These are phyloP conservation scores for Bradypodion pumilum DNA, from an alignment of 2,797 vertebrate species.

Conservation along the genomic window DNA sequence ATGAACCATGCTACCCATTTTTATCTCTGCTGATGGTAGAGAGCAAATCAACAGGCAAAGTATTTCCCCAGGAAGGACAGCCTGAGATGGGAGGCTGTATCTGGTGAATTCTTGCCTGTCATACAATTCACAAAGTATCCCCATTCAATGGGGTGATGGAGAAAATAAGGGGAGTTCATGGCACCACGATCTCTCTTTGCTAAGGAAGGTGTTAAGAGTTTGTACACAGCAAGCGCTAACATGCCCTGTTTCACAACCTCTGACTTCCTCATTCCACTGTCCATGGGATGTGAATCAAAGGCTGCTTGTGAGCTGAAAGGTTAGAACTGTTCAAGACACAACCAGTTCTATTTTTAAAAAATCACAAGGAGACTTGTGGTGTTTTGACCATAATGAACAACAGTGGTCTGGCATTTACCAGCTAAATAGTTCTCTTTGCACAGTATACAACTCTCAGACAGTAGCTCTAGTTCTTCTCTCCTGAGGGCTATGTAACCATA, in stretches of 20 bases:
- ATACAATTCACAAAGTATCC: not conserved
- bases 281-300: not conserved
- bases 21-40: not conserved
- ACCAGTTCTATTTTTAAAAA: not conserved
- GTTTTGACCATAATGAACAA: not conserved
- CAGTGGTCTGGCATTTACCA: not conserved
- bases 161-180: not conserved
- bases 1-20: not conserved
- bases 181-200: not conserved
- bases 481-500: not conserved
- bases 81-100: not conserved
- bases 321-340: not conserved
- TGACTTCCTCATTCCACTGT: constrained; percentile 26
- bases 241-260: constrained; percentile 5
- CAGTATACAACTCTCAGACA: not conserved
- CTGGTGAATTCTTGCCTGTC: not conserved
- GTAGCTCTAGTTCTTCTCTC: not conserved
- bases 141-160: no score
- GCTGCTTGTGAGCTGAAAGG: not conserved
- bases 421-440: not conserved
- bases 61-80: not conserved
- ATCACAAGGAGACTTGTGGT: not conserved
- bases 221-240: constrained; percentile 10
- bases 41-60: not conserved
- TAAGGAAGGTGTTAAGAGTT: not conserved